Percentiles rank a stretch among this genome's conserved stretches.
phyloP scores from a whole-genome alignment of 2,113 vertebrate genomes.

The Microtus pennsylvanicus region DNA sequence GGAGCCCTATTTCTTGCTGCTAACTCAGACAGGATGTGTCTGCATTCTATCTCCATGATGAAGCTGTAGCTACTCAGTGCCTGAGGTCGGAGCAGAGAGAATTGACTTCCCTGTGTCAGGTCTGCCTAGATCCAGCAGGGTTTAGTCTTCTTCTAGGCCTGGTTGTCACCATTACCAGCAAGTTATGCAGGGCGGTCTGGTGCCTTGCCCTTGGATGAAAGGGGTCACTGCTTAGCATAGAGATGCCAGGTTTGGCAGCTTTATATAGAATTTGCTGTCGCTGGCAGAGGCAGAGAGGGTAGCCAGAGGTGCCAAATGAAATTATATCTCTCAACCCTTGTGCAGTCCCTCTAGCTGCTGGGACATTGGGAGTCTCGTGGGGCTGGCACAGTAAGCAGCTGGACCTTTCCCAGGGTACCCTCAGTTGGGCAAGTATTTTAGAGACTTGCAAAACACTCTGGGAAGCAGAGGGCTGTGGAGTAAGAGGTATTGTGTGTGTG shows the following conservation, averaged over 20 bases:
- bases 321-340: slow-evolving; percentile 52
- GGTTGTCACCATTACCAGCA: not conserved
- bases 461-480: not conserved
- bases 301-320: slow-evolving; percentile 40
- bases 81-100: not conserved
- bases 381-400: not conserved
- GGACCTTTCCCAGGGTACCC: slow-evolving; percentile 1
- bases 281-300: slow-evolving; percentile 4
- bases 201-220: slow-evolving; percentile 6
- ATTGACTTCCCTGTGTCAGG: not conserved
- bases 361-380: not conserved
- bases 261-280: slow-evolving; percentile 51
- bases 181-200: not conserved
- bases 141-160: not conserved
- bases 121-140: not conserved
- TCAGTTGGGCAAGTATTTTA: slow-evolving; percentile 25
- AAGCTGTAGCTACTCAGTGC: slow-evolving; percentile 32
- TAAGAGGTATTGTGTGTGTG: not conserved
- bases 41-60: slow-evolving; percentile 68
- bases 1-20: slow-evolving; percentile 24
- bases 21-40: slow-evolving; percentile 71
- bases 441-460: not conserved
- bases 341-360: slow-evolving; percentile 27
- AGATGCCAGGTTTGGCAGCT: slow-evolving; percentile 54
- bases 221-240: not conserved